Conservation (phyloP, 2,113 vertebrate species). For the Laticauda colubrina region DNA sequence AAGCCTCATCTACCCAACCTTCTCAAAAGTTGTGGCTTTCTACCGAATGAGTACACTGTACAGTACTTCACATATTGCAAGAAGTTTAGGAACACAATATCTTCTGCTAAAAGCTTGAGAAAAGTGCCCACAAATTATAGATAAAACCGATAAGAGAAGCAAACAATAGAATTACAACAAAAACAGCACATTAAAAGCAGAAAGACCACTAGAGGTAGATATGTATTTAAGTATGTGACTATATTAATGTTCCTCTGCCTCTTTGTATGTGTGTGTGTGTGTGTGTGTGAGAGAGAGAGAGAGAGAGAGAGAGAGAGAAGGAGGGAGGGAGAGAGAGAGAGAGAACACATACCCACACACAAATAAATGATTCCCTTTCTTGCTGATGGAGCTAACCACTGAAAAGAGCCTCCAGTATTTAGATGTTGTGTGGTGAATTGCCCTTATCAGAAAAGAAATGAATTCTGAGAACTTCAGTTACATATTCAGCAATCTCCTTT, state of each 20-base stretch:
- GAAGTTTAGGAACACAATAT: constrained; percentile 77
- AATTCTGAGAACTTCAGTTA: not conserved
- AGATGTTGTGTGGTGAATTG: constrained; percentile 40
- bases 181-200: constrained; percentile 72
- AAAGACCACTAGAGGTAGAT: constrained; percentile 70
- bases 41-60: constrained; percentile 46
- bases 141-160: constrained; percentile 79
- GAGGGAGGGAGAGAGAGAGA: too few species aligned
- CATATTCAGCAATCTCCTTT: not conserved
- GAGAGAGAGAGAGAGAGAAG: too few species aligned
- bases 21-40: constrained; percentile 49
- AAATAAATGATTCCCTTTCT: constrained; percentile 18
- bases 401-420: constrained; percentile 47
- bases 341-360: not conserved
- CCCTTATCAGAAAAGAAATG: constrained; percentile 26
- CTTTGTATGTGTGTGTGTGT: constrained; percentile 20
- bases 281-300: too few species aligned
- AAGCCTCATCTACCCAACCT: not conserved
- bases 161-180: constrained; percentile 77
- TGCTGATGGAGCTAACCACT: constrained; percentile 58
- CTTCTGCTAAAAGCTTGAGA: constrained; percentile 68
- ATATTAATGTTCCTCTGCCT: not conserved
- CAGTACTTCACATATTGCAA: constrained; percentile 64
- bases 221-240: constrained; percentile 44
- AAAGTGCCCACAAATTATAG: constrained; percentile 79